Evolutionary conservation across 2,113 vertebrate genomes (phyloP), one percentile per base, ranked within the genome.

Genomic region (Dicentrarchus labrax): DNA sequence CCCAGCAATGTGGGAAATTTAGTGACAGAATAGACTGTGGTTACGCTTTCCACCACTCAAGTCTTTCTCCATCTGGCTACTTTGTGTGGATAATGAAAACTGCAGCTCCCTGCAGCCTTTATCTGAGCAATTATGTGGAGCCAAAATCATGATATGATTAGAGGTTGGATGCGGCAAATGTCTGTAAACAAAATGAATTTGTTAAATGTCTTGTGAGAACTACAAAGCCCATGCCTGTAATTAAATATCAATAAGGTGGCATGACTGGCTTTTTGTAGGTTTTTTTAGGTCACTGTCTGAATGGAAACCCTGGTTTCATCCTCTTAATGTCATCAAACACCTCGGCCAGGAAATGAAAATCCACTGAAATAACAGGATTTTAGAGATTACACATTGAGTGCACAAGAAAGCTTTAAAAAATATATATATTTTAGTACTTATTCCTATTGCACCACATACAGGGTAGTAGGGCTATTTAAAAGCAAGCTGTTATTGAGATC

Each of bases 271-370:
- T 74, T 70, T 51, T 76, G 36, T 16, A 2, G 8, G 1, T 16
- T 61, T 67, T 67, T 88, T 60, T 16, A 86, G 74, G 77, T 81
- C 77, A 83, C 39, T 81, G 51, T 38, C 5, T 0, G 78, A 38
- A 60, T 50, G 56, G 61, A 41, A 72, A 45, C 43, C 54, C 24
- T 22, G 54, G 61, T 69, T 84, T 86, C 59, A 86, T 86, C 78
- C 62, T 84, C 62, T 79, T 85, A 78, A 80, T 87, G 50, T 70
- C 70, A 78, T 77, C 53, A 83, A 83, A 88, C 80, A 84, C 84
- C 80, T 85, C 65, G 8, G 60, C 15, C 64, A 80, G 87, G 83
- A 88, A 86, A 89, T 89, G 68, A 86, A 91, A 88, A 86, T 71
- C 47, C 57, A 81, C 47, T 79, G 59, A 78, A 81, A 83, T 85